phyloP scores from a whole-genome alignment of 2,888 invertebrate species.

The Cheilosia vernalis region DNA sequence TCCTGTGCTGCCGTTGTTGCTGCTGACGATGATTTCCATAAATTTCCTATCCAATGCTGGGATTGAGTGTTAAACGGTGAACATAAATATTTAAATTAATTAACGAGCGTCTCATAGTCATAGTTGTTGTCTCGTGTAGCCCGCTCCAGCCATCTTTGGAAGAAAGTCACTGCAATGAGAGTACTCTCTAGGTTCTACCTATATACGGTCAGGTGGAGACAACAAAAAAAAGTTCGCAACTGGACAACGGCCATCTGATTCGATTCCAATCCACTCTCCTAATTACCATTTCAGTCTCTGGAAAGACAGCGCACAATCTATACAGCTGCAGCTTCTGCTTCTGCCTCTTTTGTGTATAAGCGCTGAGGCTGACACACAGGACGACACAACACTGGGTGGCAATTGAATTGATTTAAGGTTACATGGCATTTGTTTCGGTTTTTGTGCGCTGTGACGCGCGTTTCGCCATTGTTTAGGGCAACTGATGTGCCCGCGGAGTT shows the following conservation, averaged over 20 bases:
- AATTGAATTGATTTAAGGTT: constrained; percentile 81
- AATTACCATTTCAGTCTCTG: constrained; percentile 67
- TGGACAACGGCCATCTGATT: constrained; percentile 62
- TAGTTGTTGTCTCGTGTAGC: constrained; percentile 8
- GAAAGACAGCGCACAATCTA: constrained; percentile 25
- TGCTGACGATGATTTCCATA: constrained; percentile 69
- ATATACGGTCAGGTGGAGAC: constrained; percentile 19
- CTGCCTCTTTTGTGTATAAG: constrained; percentile 11
- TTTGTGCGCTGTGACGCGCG: constrained; percentile 66
- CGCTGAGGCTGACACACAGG: constrained; percentile 48
- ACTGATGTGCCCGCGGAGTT: constrained; percentile 55
- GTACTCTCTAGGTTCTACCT: constrained; percentile 1
- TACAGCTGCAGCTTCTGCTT: constrained; percentile 30
- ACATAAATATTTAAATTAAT: constrained; percentile 75
- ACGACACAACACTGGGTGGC: constrained; percentile 79
- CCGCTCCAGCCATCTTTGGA: constrained; percentile 47
- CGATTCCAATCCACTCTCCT: constrained; percentile 59
- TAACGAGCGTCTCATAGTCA: constrained; percentile 65
- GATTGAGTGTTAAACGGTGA: constrained; percentile 75
- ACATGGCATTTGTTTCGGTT: constrained; percentile 75
- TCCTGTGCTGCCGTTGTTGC: constrained; percentile 57
- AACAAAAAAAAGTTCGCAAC: constrained; percentile 27
- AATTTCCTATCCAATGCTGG: constrained; percentile 65
- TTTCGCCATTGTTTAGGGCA: constrained; percentile 69
- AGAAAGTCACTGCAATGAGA: constrained; percentile 47